phyloP scores from a whole-genome alignment of 1,140 invertebrate species.

The Parasteatoda tepidariorum region DNA sequence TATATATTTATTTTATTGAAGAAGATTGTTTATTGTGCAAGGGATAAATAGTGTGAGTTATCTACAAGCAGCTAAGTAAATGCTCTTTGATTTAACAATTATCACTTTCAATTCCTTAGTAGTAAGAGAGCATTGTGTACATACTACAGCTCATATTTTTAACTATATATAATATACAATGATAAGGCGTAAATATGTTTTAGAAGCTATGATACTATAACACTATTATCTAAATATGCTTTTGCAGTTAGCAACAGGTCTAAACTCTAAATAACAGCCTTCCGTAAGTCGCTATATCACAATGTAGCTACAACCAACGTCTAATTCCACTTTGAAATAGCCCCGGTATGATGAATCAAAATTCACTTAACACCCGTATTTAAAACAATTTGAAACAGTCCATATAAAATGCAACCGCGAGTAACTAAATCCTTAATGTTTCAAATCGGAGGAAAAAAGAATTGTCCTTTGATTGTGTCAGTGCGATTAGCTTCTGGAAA shows the following conservation, averaged over 20 bases:
- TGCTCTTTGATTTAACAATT: too few relatives aligned
- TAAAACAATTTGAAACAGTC: background rate
- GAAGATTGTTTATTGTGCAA: too few relatives aligned
- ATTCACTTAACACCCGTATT: constrained; percentile 12
- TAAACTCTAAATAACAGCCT: constrained; percentile 9
- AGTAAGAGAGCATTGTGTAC: too few relatives aligned
- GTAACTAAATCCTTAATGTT: background rate
- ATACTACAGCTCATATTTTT: too few relatives aligned
- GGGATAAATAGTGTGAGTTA: too few relatives aligned
- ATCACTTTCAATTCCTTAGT: too few relatives aligned
- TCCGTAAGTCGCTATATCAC: constrained; percentile 18
- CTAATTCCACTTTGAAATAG: background rate
- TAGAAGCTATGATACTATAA: constrained; percentile 1
- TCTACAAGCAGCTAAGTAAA: too few relatives aligned
- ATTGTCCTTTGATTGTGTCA: background rate
- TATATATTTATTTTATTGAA: too few relatives aligned
- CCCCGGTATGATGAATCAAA: background rate
- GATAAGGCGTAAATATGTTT: constrained; percentile 9
- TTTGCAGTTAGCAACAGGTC: constrained; percentile 15
- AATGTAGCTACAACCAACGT: background rate
- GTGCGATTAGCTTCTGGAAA: too few relatives aligned
- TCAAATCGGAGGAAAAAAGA: background rate
- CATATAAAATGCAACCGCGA: background rate
- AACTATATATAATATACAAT: background rate
- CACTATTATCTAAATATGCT: constrained; percentile 14